Conservation (phyloP, 35 echinoderm and acorn worm genomes). For the Holothuria glaberrima region DNA sequence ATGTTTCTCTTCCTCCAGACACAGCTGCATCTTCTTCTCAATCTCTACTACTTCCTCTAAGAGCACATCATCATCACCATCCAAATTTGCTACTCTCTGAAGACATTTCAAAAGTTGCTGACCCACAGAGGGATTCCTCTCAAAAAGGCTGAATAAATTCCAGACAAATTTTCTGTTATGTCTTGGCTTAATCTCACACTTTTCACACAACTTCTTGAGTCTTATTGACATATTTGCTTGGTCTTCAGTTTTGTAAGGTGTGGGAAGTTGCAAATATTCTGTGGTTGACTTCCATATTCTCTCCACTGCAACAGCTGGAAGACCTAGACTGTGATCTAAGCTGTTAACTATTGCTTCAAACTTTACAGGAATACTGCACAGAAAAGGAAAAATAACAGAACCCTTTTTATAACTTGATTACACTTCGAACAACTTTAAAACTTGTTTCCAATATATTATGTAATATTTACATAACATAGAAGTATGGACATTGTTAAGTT, state of each 20-base stretch:
- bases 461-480: neutral
- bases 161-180: constrained; percentile 19
- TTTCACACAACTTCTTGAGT: neutral
- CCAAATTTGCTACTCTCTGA: neutral
- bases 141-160: constrained; percentile 2
- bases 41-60: neutral
- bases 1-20: neutral
- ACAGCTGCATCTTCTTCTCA: neutral
- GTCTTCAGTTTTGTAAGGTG: constrained; percentile 18
- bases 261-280: neutral
- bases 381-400: neutral
- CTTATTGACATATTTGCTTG: neutral
- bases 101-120: neutral
- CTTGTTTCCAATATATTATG: neutral
- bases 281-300: constrained; percentile 18
- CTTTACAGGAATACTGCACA: constrained; percentile 69
- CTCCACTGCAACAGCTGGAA: constrained; percentile 23
- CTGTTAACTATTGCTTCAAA: constrained; percentile 74
- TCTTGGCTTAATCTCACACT: neutral
- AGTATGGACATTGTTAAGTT: too few species aligned
- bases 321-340: constrained; percentile 59
- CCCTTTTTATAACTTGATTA: neutral
- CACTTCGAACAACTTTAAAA: neutral
- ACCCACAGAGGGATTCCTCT: neutral
- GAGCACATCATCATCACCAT: neutral